A percentile compares a stretch with the other conserved stretches of the same genome.
These are phyloP conservation scores for Brachionus paranguensis DNA, from an alignment of 1,140 invertebrate genomes.

Conservation along the genomic window DNA sequence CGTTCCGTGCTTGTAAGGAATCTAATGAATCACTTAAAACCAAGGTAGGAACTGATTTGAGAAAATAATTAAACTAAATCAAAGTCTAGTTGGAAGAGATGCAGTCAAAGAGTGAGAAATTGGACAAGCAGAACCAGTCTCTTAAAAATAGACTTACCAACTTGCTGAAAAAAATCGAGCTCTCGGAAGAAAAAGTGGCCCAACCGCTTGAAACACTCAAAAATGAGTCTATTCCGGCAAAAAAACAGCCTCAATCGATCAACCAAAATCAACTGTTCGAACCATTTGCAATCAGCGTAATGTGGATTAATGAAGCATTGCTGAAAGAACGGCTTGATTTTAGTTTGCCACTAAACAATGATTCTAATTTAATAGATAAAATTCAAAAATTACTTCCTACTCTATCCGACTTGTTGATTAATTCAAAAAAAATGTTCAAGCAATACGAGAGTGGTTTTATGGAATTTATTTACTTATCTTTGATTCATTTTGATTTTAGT, in stretches of 20 bases:
- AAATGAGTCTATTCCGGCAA: background rate
- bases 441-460: slow-evolving; percentile 45
- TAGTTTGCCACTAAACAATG: background rate
- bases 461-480: slow-evolving; percentile 54
- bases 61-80: background rate
- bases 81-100: slow-evolving; percentile 45
- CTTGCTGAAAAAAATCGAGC: slow-evolving; percentile 47
- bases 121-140: slow-evolving; percentile 49
- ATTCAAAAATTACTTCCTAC: slow-evolving; percentile 43
- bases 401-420: slow-evolving; percentile 49
- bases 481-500: slow-evolving; percentile 48
- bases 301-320: background rate
- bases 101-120: slow-evolving; percentile 46
- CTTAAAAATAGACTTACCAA: slow-evolving; percentile 51
- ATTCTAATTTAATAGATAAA: background rate
- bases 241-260: background rate
- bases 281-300: slow-evolving; percentile 18
- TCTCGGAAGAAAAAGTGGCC: background rate
- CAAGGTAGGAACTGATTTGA: background rate
- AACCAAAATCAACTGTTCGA: background rate
- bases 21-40: background rate
- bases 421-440: slow-evolving; percentile 46
- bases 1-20: background rate
- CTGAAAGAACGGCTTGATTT: background rate
- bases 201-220: background rate